Percentiles rank a stretch among this genome's conserved stretches.
Conservation (phyloP, 2,797 vertebrate genomes). For the Malurus leucopterus region DNA sequence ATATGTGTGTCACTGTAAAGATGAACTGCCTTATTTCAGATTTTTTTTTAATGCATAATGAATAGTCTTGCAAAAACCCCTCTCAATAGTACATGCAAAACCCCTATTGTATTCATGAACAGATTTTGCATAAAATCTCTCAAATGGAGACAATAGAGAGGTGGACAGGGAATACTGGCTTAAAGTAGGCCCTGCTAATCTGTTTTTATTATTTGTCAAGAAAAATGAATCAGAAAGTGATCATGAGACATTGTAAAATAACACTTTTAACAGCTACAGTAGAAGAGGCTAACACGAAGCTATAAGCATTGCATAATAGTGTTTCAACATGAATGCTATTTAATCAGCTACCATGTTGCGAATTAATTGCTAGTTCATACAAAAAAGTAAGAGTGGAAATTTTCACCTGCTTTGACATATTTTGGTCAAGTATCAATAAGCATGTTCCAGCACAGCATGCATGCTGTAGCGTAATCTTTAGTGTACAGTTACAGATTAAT, state of each 20-base stretch:
- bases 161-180: background rate
- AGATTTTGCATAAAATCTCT: background rate
- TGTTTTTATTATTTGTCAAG: background rate
- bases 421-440: background rate
- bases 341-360: background rate
- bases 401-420: background rate
- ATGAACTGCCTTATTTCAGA: background rate
- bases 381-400: background rate
- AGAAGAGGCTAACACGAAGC: background rate
- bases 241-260: background rate
- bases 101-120: background rate
- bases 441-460: background rate
- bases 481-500: background rate
- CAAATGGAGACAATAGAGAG: background rate
- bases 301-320: rapidly evolving
- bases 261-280: background rate
- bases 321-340: background rate
- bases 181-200: background rate
- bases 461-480: rapidly evolving
- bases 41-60: background rate
- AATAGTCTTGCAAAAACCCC: background rate
- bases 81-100: background rate
- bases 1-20: background rate
- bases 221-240: background rate
- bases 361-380: background rate